Evolutionary conservation across 1,140 invertebrate species (phyloP).

Genomic region (Harpegnathos saltator): DNA sequence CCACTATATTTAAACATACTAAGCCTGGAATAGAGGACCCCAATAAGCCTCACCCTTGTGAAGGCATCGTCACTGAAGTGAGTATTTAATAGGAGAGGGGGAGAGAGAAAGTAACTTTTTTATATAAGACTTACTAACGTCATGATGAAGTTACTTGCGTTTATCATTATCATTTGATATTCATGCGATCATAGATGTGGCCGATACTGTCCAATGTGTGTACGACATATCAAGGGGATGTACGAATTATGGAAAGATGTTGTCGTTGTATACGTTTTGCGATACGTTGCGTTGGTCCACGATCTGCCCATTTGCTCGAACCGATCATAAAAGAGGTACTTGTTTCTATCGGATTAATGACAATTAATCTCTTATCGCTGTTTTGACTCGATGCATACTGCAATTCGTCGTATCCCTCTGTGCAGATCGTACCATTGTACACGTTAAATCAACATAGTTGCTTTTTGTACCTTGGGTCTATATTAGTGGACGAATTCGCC

Average conservation of each 20-base stretch:
- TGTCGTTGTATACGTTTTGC: constrained; percentile 96
- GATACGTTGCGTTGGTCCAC: constrained; percentile 93
- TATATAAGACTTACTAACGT: neutral
- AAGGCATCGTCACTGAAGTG: constrained; percentile 92
- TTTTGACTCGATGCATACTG: neutral
- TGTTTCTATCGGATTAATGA: neutral
- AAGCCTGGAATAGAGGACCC: constrained; percentile 88
- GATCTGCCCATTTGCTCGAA: constrained; percentile 92
- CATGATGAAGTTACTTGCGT: no score
- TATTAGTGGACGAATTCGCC: constrained; percentile 98
- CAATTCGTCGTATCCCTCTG: constrained; percentile 66
- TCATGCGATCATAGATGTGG: constrained; percentile 88
- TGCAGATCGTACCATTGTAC: constrained; percentile 95
- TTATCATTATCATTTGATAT: neutral
- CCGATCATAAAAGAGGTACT: constrained; percentile 92
- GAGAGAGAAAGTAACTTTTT: neutral
- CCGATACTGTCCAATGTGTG: constrained; percentile 93
- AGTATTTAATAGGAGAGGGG: constrained; percentile 29
- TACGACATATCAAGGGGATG: constrained; percentile 92
- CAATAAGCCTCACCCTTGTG: constrained; percentile 92
- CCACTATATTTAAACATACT: constrained; percentile 94
- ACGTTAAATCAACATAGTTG: constrained; percentile 94
- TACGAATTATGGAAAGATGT: constrained; percentile 95
- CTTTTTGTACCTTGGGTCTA: constrained; percentile 97
- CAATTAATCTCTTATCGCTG: neutral